Conservation (phyloP, 2,113 vertebrate genomes). For the Oxyura jamaicensis region DNA sequence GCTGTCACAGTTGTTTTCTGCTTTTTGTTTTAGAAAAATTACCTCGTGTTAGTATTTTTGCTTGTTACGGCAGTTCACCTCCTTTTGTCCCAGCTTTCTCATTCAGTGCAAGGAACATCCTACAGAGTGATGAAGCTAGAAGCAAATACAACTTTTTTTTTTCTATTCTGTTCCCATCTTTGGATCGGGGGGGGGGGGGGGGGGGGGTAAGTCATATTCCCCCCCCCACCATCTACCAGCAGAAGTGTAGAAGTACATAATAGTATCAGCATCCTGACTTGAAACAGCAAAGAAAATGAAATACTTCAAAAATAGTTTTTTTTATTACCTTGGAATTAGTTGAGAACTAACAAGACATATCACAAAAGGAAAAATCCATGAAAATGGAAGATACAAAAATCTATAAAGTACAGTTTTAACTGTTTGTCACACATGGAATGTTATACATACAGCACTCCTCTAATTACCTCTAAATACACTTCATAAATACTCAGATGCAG, state of each 20-base stretch:
- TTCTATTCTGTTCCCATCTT: background rate
- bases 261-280: background rate
- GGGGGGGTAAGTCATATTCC: background rate
- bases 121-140: background rate
- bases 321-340: background rate
- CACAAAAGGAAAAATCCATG: background rate
- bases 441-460: background rate
- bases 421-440: background rate
- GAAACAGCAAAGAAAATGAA: background rate
- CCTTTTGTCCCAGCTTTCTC: background rate
- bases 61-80: background rate
- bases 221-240: background rate
- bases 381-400: background rate
- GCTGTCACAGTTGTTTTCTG: background rate
- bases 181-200: background rate
- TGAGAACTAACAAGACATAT: background rate
- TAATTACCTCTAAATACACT: rapidly evolving
- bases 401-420: background rate
- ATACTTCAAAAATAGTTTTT: background rate
- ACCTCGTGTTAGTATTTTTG: background rate
- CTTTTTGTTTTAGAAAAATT: background rate
- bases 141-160: background rate
- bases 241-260: background rate
- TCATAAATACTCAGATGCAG: background rate
- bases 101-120: background rate